A percentile compares a stretch with the other conserved stretches of the same genome.
Conservation (phyloP, 2,797 vertebrate genomes). For the Betta splendens region DNA sequence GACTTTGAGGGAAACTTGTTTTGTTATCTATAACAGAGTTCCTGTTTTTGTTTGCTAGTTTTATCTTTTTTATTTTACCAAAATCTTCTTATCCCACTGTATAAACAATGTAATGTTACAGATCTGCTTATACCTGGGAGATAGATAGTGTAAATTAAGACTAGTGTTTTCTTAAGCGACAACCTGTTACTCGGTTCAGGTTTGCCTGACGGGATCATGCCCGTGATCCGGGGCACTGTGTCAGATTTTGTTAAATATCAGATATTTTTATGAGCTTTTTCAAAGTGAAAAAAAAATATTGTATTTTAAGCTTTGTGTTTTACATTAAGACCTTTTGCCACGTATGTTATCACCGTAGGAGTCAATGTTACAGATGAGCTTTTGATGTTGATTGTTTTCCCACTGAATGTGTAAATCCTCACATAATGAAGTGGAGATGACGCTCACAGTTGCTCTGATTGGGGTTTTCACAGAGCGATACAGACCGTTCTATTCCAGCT, state of each 20-base stretch:
- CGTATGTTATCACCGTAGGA: constrained; percentile 47
- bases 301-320: constrained; percentile 67
- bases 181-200: constrained; percentile 45
- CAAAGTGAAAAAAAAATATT: constrained; percentile 42
- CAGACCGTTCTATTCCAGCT: constrained; percentile 22
- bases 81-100: constrained; percentile 54
- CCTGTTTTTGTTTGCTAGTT: constrained; percentile 57
- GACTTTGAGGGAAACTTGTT: constrained; percentile 52
- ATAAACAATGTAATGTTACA: constrained; percentile 58
- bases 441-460: constrained; percentile 26
- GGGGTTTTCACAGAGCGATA: constrained; percentile 28
- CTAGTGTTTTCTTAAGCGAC: constrained; percentile 53
- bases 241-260: constrained; percentile 69
- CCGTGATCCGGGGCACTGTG: constrained; percentile 31
- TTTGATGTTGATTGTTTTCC: constrained; percentile 41
- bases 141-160: constrained; percentile 42
- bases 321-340: constrained; percentile 51
- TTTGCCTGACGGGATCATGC: constrained; percentile 55
- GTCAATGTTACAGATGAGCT: constrained; percentile 28
- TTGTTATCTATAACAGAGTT: constrained; percentile 48
- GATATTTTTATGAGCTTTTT: constrained; percentile 71
- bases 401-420: constrained; percentile 66
- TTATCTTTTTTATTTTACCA: constrained; percentile 40
- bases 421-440: constrained; percentile 72
- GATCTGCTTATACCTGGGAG: constrained; percentile 34